A percentile compares a stretch with the other conserved stretches of the same genome.
These are phyloP conservation scores for Cepphus grylle DNA, from an alignment of 2,113 vertebrate genomes.

Conservation along the genomic window DNA sequence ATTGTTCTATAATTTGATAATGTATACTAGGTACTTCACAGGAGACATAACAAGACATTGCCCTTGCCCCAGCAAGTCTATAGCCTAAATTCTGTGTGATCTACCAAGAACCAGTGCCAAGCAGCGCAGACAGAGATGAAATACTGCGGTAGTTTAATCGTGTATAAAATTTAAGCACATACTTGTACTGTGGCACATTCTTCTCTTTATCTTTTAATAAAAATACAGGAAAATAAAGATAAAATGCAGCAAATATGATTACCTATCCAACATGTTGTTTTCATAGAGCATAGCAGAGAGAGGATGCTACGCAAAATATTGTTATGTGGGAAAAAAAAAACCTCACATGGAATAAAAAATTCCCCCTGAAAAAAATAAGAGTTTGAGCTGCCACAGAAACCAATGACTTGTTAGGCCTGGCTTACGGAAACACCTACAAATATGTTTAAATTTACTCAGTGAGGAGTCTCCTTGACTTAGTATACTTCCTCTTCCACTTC, in stretches of 20 bases:
- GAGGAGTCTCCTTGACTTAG: neutral
- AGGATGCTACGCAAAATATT: neutral
- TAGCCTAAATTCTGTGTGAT: neutral
- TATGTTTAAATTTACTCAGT: neutral
- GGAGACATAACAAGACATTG: neutral
- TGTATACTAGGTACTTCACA: neutral
- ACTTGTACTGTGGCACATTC: neutral
- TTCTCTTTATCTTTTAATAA: constrained; percentile 7
- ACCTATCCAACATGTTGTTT: neutral
- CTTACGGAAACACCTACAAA: neutral
- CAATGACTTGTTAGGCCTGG: neutral
- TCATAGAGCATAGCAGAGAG: neutral
- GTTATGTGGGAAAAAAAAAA: neutral
- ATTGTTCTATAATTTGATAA: neutral
- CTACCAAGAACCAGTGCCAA: neutral
- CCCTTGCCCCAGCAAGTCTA: neutral
- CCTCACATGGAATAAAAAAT: neutral
- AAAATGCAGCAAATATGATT: neutral
- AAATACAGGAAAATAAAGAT: neutral
- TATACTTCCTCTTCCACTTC: constrained; percentile 24
- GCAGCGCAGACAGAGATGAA: neutral
- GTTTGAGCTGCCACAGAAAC: neutral
- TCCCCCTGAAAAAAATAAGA: neutral
- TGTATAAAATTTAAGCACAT: neutral
- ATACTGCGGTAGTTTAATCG: neutral